phyloP scores from a whole-genome alignment of 2,113 vertebrate species.

The Notiomystis cincta region DNA sequence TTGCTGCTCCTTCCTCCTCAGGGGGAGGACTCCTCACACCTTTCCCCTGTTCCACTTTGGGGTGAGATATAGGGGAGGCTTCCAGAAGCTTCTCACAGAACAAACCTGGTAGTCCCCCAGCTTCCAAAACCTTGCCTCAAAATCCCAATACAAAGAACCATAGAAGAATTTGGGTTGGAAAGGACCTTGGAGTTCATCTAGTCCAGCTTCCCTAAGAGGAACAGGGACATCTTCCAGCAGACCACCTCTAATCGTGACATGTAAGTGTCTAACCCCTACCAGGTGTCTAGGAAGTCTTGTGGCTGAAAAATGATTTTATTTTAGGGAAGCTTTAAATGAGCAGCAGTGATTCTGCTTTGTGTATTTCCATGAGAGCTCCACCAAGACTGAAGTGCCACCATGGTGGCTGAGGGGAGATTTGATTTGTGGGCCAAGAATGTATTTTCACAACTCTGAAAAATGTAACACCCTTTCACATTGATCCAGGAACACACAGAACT shows the following conservation, averaged over 20 bases:
- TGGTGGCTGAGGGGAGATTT: neutral
- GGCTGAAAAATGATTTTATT: neutral
- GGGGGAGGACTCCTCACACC: neutral
- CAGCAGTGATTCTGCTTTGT: neutral
- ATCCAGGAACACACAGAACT: neutral
- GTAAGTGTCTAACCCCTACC: neutral
- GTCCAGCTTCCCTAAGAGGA: neutral
- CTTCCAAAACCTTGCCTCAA: neutral
- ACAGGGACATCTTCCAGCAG: neutral
- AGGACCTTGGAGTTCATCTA: no score
- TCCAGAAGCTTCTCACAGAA: neutral
- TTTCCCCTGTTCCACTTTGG: neutral
- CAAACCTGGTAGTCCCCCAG: rapidly evolving
- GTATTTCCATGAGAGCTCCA: neutral
- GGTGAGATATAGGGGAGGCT: neutral
- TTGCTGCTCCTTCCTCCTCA: neutral
- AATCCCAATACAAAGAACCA: neutral
- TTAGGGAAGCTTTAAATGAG: neutral
- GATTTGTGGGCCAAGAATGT: neutral
- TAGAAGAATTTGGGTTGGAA: neutral
- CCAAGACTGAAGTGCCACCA: neutral
- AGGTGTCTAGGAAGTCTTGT: neutral
- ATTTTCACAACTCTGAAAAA: neutral
- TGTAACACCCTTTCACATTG: neutral
- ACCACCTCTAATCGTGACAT: neutral